Conservation (phyloP, 2,113 vertebrate genomes). For the Pseudolaguvia tuberculata region DNA sequence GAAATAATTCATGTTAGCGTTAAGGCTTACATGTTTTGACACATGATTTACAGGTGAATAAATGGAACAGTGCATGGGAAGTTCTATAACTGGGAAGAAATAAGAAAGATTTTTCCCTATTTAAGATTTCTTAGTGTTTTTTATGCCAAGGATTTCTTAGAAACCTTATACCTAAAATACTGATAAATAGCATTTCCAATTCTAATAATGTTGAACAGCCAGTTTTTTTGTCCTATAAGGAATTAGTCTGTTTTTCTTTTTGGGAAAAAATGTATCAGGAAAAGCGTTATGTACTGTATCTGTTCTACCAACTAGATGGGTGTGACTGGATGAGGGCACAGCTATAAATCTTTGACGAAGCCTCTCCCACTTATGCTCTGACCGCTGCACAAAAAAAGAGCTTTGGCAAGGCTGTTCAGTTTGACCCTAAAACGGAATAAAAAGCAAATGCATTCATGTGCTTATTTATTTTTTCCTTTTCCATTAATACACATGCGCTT, state of each 20-base stretch:
- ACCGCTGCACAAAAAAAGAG: conserved; percentile 32
- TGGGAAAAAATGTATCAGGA: conserved; percentile 10
- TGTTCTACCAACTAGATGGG: conserved; percentile 39
- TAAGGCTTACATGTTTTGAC: conserved; percentile 39
- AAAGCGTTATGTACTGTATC: conserved; percentile 41
- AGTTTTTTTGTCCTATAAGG: conserved; percentile 4
- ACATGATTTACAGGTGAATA: conserved; percentile 59
- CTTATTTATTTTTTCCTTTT: conserved; percentile 41
- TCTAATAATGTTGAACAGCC: conserved; percentile 24
- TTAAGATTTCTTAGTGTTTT: conserved; percentile 14
- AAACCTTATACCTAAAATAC: not conserved
- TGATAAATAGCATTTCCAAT: conserved; percentile 33
- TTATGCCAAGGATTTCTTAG: not conserved
- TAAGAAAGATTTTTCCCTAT: not conserved
- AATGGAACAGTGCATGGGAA: conserved; percentile 42
- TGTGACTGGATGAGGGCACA: conserved; percentile 30
- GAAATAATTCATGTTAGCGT: conserved; percentile 54
- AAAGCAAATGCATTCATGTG: conserved; percentile 29
- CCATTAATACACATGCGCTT: conserved; percentile 40
- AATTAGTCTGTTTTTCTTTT: conserved; percentile 26
- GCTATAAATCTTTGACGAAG: conserved; percentile 42
- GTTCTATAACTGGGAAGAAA: conserved; percentile 3
- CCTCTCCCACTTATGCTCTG: conserved; percentile 32
- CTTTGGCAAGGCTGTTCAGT: conserved; percentile 22
- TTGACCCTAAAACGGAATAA: conserved; percentile 9